Percentiles rank a stretch among this genome's conserved stretches.
These are phyloP conservation scores for Peromyscus aztecus DNA, from an alignment of 2,797 vertebrate species.

Conservation along the genomic window DNA sequence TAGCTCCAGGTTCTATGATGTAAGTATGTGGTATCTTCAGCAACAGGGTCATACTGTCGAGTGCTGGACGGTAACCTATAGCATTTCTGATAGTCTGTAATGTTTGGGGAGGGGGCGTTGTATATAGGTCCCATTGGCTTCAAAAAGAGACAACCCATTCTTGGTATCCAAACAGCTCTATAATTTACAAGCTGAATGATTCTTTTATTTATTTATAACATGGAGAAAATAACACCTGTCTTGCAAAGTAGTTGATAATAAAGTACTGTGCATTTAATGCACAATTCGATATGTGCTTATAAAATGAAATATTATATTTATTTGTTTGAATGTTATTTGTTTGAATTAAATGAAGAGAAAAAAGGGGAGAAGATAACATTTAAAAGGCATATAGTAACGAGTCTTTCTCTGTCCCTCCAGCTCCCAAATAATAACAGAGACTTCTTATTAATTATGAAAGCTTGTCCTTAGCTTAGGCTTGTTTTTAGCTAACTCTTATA, in stretches of 20 bases:
- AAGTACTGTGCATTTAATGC: background rate
- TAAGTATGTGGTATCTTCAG: background rate
- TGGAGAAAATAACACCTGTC: background rate
- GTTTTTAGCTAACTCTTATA: background rate
- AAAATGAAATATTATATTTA: background rate
- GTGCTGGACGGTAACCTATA: background rate
- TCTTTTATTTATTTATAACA: slow-evolving; percentile 17
- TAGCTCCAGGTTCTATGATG: background rate
- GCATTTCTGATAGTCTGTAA: background rate
- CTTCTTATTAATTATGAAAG: background rate
- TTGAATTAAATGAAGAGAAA: background rate
- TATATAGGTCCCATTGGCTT: background rate
- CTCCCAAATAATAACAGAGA: background rate
- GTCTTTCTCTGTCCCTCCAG: background rate
- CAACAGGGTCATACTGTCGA: background rate
- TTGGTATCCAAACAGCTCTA: background rate
- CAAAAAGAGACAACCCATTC: background rate
- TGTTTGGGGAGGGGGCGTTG: background rate
- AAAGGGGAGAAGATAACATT: background rate
- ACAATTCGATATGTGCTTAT: background rate
- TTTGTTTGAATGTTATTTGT: background rate
- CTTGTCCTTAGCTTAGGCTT: background rate
- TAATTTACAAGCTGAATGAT: background rate
- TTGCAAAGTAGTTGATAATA: background rate
- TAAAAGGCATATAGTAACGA: background rate